A percentile compares a stretch with the other conserved stretches of the same genome.
These are phyloP conservation scores for Falco peregrinus DNA, from an alignment of 2,797 vertebrate species.

Conservation along the genomic window DNA sequence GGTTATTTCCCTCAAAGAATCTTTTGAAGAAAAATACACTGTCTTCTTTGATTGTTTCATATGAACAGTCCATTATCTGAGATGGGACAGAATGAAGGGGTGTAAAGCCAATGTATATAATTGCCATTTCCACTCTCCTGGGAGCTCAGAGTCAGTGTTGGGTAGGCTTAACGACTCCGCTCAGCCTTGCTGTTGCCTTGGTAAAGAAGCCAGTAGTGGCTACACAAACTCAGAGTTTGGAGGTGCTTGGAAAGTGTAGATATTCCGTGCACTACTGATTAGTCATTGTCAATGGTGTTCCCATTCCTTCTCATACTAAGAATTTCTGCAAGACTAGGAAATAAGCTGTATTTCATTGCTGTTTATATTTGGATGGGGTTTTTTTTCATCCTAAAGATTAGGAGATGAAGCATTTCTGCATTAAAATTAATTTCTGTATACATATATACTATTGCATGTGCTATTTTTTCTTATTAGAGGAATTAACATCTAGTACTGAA, in stretches of 20 bases:
- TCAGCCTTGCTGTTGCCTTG: background rate
- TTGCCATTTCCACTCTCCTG: background rate
- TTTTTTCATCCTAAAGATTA: background rate
- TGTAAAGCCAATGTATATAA: background rate
- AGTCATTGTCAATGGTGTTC: background rate
- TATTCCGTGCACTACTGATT: background rate
- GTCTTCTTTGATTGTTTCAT: background rate
- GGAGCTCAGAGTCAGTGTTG: too few species aligned
- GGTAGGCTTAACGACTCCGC: background rate
- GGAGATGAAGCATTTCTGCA: background rate
- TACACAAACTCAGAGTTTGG: background rate
- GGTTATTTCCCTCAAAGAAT: background rate
- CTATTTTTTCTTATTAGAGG: slow-evolving; percentile 30
- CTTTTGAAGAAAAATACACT: background rate
- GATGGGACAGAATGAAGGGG: background rate
- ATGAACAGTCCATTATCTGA: background rate
- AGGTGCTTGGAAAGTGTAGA: background rate
- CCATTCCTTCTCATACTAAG: background rate
- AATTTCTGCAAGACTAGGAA: background rate
- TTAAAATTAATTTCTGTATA: background rate
- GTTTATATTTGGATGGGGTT: background rate
- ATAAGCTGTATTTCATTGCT: background rate
- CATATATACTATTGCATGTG: background rate
- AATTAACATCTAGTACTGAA: slow-evolving; percentile 29
- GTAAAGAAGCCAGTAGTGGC: background rate